phyloP scores from a whole-genome alignment of 2,888 invertebrate genomes.

The Sclerodermus sp. region DNA sequence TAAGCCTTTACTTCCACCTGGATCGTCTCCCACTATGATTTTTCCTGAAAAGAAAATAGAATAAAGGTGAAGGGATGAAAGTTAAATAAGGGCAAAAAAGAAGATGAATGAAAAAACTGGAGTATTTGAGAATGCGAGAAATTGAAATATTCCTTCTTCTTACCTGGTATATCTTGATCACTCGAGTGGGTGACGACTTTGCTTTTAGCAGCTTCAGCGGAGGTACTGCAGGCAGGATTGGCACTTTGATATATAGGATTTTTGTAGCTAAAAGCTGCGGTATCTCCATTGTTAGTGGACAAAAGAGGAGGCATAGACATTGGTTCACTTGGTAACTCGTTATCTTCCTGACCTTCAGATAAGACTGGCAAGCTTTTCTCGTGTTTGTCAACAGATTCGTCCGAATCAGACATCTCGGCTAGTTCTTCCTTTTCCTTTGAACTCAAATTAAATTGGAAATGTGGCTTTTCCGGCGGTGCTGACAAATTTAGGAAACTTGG shows the following conservation, averaged over 20 bases:
- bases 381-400: conserved; percentile 29
- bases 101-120: no score
- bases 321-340: conserved; percentile 60
- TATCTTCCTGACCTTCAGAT: conserved; percentile 48
- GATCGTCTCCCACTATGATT: conserved; percentile 50
- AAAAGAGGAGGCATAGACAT: conserved; percentile 63
- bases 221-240: conserved; percentile 60
- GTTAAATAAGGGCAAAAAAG: no score
- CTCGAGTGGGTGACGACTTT: conserved; percentile 49
- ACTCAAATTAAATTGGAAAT: conserved; percentile 64
- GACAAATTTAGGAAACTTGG: conserved; percentile 69
- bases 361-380: conserved; percentile 23
- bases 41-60: conserved; percentile 38
- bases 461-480: conserved; percentile 68
- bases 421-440: background rate
- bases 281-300: conserved; percentile 48
- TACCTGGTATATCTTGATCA: conserved; percentile 58
- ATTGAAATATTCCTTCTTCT: no score
- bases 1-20: conserved; percentile 63
- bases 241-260: conserved; percentile 78
- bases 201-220: conserved; percentile 34
- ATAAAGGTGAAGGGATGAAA: no score
- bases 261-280: conserved; percentile 66
- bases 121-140: no score
- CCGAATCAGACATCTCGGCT: background rate